Evolutionary conservation across 2,797 vertebrate species (phyloP), one percentile per base, ranked within the genome.

Genomic region (Gouania willdenowi): DNA sequence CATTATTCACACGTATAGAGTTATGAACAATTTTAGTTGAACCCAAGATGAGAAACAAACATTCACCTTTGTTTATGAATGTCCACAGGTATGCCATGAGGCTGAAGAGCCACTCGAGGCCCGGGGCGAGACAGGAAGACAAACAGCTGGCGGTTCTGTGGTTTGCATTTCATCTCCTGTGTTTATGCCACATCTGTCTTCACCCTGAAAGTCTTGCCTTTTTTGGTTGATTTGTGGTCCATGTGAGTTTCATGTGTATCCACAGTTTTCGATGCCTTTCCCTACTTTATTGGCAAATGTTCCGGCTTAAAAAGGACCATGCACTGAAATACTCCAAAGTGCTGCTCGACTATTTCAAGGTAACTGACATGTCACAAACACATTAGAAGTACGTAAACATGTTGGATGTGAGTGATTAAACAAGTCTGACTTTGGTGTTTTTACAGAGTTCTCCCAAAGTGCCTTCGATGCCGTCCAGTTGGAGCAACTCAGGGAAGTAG

Each of bases 251-350:
- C 24, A 35, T 31, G 35, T 33, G 57, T 31, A 40, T 57, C 48
- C 35, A 21, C 63, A 99, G 95, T 80, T 99, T 96, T 76, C 91
- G 95, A 58, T 98, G 94, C 75, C 90, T 99, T 67, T 94, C 95
- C 39, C 93, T 99, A 57, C 92, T 99, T 9, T 97, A 98, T 79
- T 99, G 95, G 97, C 90, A 95, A 84, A 98, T 99, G 95, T 99
- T 99, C 71, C 87, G 92, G 23, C 89, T 99, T 60, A 99, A 98
- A 82, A 96, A 95, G 79, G 95, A 98, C 68, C 91, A 97, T 0
- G 97, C 95, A 0, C 88, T 98, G 34, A 98, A 96, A 85, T 98
- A 98, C 81, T 99, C 95, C 1, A 98, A 94, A 91, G 93, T 94
- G 1, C 89, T 98, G 30, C 89, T 95, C 25, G 93, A 98, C 64